These are phyloP conservation scores for Grapholita molesta DNA, from an alignment of 1,140 invertebrate genomes.

Conservation along the genomic window DNA sequence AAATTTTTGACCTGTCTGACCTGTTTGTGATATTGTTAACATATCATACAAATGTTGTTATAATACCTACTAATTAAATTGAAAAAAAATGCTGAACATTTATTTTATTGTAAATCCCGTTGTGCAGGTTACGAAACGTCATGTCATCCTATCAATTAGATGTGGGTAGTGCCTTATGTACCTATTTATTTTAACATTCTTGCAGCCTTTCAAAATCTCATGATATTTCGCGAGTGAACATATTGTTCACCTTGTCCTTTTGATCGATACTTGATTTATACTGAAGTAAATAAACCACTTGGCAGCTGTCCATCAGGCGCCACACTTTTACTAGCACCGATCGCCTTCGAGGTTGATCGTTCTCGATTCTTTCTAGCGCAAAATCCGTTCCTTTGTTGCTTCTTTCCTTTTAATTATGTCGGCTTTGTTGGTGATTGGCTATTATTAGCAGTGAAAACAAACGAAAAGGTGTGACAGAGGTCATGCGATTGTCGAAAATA, in stretches of 20 bases:
- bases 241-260: conserved; percentile 5
- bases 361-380: conserved; percentile 50
- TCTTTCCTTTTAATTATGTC: conserved; percentile 28
- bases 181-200: neutral
- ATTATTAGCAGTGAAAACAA: neutral
- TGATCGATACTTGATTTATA: conserved; percentile 40
- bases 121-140: no score
- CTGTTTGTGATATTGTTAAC: no score
- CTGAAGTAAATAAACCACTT: conserved; percentile 47
- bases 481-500: neutral
- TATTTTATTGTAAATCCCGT: no score
- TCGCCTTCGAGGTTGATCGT: conserved; percentile 41
- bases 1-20: no score
- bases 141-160: no score
- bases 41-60: no score
- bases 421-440: conserved; percentile 22
- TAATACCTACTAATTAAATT: no score
- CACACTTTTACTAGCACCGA: conserved; percentile 62
- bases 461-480: neutral
- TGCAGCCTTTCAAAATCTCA: neutral
- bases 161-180: neutral
- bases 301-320: conserved; percentile 50
- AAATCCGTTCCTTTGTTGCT: conserved; percentile 20
- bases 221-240: conserved; percentile 26
- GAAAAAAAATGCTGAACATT: no score